These are phyloP conservation scores for Argynnis bischoffii DNA, from an alignment of 2,888 invertebrate genomes.

Conservation along the genomic window DNA sequence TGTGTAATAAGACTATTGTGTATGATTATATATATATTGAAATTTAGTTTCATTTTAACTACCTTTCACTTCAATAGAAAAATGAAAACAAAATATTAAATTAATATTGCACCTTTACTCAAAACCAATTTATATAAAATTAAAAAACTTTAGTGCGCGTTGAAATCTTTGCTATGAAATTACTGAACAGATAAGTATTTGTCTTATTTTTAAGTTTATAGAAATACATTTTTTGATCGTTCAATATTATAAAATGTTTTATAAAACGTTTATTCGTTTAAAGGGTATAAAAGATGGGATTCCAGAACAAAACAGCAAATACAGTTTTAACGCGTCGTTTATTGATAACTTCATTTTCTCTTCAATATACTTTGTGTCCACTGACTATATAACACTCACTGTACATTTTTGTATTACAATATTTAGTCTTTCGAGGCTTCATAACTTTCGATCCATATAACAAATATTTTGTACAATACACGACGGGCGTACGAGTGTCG, in stretches of 20 bases:
- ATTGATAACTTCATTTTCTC: slow-evolving; percentile 80
- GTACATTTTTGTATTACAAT: slow-evolving; percentile 82
- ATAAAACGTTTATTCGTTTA: not conserved
- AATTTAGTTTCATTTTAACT: no score
- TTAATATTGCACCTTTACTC: not conserved
- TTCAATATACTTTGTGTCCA: slow-evolving; percentile 82
- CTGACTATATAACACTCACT: slow-evolving; percentile 83
- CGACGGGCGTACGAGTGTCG: slow-evolving; percentile 73
- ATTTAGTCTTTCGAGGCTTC: slow-evolving; percentile 77
- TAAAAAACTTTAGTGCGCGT: slow-evolving; percentile 42
- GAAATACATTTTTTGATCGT: no score
- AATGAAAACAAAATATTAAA: not conserved
- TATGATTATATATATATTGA: not conserved
- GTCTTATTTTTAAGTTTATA: not conserved
- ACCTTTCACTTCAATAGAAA: not conserved
- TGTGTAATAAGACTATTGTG: not conserved
- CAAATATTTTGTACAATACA: slow-evolving; percentile 82
- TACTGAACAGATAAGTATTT: not conserved
- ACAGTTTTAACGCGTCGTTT: slow-evolving; percentile 80
- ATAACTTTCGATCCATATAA: slow-evolving; percentile 78
- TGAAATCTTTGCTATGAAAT: slow-evolving; percentile 53
- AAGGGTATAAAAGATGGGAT: slow-evolving; percentile 47
- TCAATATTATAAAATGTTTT: no score
- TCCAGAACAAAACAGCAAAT: slow-evolving; percentile 72
- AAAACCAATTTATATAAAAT: not conserved